A percentile compares a stretch with the other conserved stretches of the same genome.
These are phyloP conservation scores for Xestoiulus laeticollis DNA, from an alignment of 2,888 invertebrate species.

Conservation along the genomic window DNA sequence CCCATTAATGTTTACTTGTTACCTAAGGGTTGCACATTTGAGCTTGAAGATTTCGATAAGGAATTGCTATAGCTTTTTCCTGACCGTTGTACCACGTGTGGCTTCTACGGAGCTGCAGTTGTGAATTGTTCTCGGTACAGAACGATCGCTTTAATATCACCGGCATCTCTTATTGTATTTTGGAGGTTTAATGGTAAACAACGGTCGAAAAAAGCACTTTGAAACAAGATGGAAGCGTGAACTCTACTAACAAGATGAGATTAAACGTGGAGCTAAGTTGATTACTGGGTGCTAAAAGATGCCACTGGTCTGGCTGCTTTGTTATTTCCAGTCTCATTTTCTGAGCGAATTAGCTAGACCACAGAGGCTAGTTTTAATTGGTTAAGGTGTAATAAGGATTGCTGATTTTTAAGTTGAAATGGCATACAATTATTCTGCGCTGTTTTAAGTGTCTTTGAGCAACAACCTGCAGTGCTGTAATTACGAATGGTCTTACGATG, in stretches of 20 bases:
- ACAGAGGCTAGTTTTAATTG: neutral
- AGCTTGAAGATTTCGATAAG: neutral
- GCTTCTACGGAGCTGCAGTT: neutral
- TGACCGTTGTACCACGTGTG: neutral
- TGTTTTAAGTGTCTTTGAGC: neutral
- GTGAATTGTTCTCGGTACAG: neutral
- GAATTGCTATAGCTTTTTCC: neutral
- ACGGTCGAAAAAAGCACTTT: neutral
- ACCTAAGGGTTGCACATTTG: neutral
- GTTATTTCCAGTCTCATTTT: neutral
- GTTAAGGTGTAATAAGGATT: neutral
- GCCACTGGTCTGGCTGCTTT: neutral
- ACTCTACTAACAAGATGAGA: neutral
- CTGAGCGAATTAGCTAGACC: neutral
- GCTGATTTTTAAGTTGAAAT: conserved; percentile 7
- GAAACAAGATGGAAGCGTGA: neutral
- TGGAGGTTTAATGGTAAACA: conserved; percentile 19
- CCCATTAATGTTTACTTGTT: neutral
- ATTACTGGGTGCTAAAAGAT: conserved; percentile 24
- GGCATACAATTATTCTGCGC: neutral
- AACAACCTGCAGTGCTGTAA: neutral
- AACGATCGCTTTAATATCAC: neutral
- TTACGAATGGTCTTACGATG: neutral
- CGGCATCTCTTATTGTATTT: conserved; percentile 12
- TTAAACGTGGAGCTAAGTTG: conserved; percentile 21